phyloP scores from a whole-genome alignment of 2,888 invertebrate genomes.

The Leptinotarsa juncta region DNA sequence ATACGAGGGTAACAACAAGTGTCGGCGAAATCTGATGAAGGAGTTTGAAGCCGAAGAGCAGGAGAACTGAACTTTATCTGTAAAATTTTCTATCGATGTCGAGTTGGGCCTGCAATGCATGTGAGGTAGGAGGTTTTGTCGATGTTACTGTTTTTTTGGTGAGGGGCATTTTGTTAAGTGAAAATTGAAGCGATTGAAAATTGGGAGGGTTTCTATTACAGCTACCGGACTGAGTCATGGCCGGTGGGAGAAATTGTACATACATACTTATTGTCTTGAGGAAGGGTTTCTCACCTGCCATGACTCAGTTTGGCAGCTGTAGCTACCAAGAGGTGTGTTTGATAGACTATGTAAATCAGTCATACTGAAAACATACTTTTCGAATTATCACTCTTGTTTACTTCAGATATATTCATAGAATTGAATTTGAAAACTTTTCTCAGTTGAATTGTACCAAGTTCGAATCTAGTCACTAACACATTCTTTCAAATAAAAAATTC shows the following conservation, averaged over 20 bases:
- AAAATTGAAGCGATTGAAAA: too few relatives aligned
- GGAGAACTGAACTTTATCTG: constrained; percentile 45
- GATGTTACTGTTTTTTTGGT: too few relatives aligned
- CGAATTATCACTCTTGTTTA: too few relatives aligned
- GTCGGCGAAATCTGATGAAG: constrained; percentile 70
- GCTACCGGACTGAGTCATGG: too few relatives aligned
- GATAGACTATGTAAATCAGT: not conserved
- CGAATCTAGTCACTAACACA: not conserved
- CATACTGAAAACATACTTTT: too few relatives aligned
- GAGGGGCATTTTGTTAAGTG: too few relatives aligned
- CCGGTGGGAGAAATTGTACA: too few relatives aligned
- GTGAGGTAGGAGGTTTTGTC: constrained; percentile 10
- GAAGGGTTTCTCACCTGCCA: too few relatives aligned
- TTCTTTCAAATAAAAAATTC: not conserved
- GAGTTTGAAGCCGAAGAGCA: constrained; percentile 62
- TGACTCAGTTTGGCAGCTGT: not conserved
- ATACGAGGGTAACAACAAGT: constrained; percentile 73
- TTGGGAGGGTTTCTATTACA: too few relatives aligned
- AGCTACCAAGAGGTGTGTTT: not conserved
- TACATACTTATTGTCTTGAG: too few relatives aligned
- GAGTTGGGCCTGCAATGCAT: constrained; percentile 10
- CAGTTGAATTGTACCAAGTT: not conserved
- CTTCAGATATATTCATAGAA: not conserved
- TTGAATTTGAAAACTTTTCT: not conserved
- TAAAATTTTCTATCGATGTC: constrained; percentile 13